phyloP scores from a whole-genome alignment of 1,140 invertebrate species.

The Euschistus heros region DNA sequence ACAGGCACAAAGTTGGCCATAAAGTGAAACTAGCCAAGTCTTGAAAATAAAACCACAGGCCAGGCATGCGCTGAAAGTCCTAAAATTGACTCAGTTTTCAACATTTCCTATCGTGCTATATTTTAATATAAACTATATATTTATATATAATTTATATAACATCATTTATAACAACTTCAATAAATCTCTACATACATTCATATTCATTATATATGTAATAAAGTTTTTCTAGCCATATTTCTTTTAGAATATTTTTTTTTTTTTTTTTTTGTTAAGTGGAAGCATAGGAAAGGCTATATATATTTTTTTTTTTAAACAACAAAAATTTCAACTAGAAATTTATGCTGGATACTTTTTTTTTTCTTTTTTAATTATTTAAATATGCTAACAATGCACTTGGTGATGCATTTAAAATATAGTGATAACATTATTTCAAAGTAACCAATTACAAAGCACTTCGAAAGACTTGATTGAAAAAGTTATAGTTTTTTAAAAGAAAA shows the following conservation, averaged over 20 bases:
- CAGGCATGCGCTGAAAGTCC: too few species aligned
- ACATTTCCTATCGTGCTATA: background rate
- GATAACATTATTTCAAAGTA: background rate
- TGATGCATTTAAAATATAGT: background rate
- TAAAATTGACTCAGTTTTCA: background rate
- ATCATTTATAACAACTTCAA: background rate
- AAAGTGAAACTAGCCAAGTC: too few species aligned
- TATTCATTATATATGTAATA: background rate
- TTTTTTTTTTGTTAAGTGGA: background rate
- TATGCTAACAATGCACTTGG: background rate
- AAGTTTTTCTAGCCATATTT: background rate
- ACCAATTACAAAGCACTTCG: background rate
- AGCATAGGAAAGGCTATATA: conserved; percentile 2
- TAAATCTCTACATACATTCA: conserved; percentile 1
- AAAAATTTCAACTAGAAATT: background rate
- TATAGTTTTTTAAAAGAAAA: background rate
- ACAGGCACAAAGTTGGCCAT: too few species aligned
- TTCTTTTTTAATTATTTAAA: too few species aligned
- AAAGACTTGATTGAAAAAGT: background rate
- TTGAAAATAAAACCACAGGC: too few species aligned
- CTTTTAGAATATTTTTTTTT: too few species aligned
- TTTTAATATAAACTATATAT: background rate
- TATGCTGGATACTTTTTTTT: background rate
- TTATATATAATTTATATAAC: background rate
- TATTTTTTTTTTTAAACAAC: background rate